Evolutionary conservation across 2,888 invertebrate species (phyloP).

Genomic region (Pseudococcus viburni): DNA sequence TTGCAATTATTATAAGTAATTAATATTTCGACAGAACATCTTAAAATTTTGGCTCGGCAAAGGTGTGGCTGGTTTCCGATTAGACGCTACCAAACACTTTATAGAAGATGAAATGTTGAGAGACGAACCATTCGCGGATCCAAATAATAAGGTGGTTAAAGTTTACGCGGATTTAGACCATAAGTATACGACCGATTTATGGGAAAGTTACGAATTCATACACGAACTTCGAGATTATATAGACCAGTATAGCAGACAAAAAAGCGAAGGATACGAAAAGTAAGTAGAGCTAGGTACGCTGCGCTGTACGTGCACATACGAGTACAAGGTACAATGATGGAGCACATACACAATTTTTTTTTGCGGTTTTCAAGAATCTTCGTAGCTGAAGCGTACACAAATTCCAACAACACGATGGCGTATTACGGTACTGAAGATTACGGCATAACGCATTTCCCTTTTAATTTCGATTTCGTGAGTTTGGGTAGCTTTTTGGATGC

Average conservation of each 20-base stretch:
- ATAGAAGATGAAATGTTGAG: constrained; percentile 32
- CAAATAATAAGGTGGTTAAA: not conserved
- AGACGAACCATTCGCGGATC: constrained; percentile 62
- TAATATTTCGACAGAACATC: constrained; percentile 61
- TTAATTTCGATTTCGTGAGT: constrained; percentile 62
- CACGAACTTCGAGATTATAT: constrained; percentile 37
- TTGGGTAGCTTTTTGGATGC: not conserved
- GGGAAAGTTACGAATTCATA: constrained; percentile 61
- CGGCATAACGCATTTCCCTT: constrained; percentile 58
- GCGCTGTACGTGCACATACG: no score
- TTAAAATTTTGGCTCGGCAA: constrained; percentile 66
- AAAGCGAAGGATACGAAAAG: not conserved
- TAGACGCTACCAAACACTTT: constrained; percentile 66
- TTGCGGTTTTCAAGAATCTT: constrained; percentile 42
- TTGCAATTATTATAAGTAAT: no score
- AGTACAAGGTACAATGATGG: no score
- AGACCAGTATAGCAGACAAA: constrained; percentile 23
- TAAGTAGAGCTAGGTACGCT: not conserved
- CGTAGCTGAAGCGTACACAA: constrained; percentile 61
- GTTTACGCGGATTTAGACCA: constrained; percentile 27
- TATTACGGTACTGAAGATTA: constrained; percentile 59
- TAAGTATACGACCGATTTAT: constrained; percentile 63
- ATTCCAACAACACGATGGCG: not conserved
- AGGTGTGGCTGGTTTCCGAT: constrained; percentile 66
- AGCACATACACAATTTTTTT: no score